Evolutionary conservation across 2,113 vertebrate genomes (phyloP).

Genomic region (Sardina pilchardus): DNA sequence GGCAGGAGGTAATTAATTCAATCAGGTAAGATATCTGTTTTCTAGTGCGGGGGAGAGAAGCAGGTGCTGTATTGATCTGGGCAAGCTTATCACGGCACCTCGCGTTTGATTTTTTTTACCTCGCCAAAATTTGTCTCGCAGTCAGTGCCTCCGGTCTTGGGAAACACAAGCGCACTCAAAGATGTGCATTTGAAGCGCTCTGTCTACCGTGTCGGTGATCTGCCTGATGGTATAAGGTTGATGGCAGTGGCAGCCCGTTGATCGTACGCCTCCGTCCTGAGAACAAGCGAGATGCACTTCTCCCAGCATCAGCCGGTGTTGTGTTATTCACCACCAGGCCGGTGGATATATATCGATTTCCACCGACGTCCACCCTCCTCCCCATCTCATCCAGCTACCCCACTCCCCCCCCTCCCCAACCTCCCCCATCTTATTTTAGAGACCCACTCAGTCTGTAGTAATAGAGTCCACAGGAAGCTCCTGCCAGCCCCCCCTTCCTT

Average conservation of each 20-base stretch:
- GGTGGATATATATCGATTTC: neutral
- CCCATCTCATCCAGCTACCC: conserved; percentile 37
- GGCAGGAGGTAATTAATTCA: neutral
- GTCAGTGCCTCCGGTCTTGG: neutral
- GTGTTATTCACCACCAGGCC: neutral
- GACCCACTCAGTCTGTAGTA: conserved; percentile 36
- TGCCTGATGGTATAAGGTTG: neutral
- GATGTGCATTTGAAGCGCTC: neutral
- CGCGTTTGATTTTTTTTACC: neutral
- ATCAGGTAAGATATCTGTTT: neutral
- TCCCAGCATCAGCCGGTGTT: neutral
- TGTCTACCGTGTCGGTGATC: neutral
- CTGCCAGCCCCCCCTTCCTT: conserved; percentile 55
- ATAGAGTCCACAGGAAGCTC: conserved; percentile 61
- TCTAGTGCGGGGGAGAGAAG: neutral
- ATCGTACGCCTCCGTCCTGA: neutral
- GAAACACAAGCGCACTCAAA: neutral
- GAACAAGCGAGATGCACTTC: neutral
- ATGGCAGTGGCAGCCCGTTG: neutral
- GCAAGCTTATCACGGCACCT: neutral
- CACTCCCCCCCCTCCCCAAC: conserved; percentile 38
- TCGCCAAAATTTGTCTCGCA: neutral
- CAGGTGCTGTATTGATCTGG: conserved; percentile 4
- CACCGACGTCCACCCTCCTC: conserved; percentile 24
- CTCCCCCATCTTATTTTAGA: conserved; percentile 49